Conservation (phyloP, 2,113 vertebrate species). For the Cephalopholis sonnerati region DNA sequence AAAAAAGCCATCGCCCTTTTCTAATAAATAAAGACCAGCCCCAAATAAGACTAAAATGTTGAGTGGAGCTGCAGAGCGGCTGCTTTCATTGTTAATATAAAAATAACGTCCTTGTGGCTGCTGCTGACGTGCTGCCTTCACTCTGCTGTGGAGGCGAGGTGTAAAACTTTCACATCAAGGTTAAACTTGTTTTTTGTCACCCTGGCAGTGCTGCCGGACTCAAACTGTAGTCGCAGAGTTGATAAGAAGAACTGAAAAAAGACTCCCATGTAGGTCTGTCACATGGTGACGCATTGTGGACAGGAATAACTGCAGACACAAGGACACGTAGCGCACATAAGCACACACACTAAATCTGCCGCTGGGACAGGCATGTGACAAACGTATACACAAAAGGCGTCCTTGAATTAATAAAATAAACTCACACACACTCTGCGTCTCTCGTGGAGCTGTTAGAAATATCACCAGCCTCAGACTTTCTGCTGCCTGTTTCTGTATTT, state of each 20-base stretch:
- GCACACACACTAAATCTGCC: not conserved
- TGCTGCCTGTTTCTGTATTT: conserved; percentile 42
- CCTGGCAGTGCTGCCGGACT: not conserved
- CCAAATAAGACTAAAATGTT: too few relatives aligned
- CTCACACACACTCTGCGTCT: not conserved
- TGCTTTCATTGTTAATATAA: too few relatives aligned
- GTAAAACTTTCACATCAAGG: not conserved
- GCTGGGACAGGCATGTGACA: conserved; percentile 25
- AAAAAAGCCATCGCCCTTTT: too few relatives aligned
- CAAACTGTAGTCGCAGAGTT: not conserved
- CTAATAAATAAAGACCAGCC: too few relatives aligned
- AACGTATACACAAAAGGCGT: conserved; percentile 34
- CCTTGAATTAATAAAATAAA: conserved; percentile 43
- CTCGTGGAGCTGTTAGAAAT: conserved; percentile 43
- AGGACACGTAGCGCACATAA: conserved; percentile 17
- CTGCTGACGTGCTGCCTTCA: not conserved
- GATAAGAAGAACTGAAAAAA: conserved; percentile 15
- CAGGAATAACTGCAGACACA: conserved; percentile 10
- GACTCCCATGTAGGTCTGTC: not conserved
- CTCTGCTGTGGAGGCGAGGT: not conserved
- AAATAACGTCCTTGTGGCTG: not conserved
- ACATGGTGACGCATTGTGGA: not conserved
- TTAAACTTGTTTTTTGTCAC: not conserved
- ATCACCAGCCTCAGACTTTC: conserved; percentile 37
- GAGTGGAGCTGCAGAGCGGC: too few relatives aligned